Evolutionary conservation across 2,888 invertebrate genomes (phyloP).

Genomic region (Lasius platythorax): DNA sequence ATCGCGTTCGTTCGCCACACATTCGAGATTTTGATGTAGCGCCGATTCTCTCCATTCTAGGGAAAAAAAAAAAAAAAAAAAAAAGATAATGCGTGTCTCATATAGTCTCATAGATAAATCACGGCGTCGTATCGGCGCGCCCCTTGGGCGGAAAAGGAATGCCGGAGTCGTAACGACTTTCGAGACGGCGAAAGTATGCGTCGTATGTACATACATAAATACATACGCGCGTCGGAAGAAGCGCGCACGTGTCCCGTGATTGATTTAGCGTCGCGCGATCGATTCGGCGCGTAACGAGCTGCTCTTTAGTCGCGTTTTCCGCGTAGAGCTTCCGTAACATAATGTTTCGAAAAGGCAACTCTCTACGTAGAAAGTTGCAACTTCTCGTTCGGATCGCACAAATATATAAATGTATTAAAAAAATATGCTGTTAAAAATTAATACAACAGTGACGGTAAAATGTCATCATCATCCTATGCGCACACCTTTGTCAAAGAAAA

Average conservation of each 20-base stretch:
- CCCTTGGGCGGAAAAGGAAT: constrained; percentile 56
- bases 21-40: background rate
- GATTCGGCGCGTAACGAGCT: constrained; percentile 34
- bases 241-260: constrained; percentile 20
- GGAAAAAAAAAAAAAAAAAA: background rate
- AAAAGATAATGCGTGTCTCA: background rate
- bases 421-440: background rate
- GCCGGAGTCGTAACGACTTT: constrained; percentile 61
- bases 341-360: background rate
- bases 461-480: background rate
- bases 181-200: constrained; percentile 54
- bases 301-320: constrained; percentile 8
- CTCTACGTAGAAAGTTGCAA: background rate
- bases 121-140: constrained; percentile 29
- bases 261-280: constrained; percentile 52
- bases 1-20: background rate
- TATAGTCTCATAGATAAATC: constrained; percentile 25
- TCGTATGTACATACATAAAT: too few relatives aligned
- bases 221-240: constrained; percentile 36
- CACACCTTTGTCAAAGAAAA: background rate
- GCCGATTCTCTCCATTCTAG: background rate
- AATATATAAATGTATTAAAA: background rate
- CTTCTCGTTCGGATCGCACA: background rate
- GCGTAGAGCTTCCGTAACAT: background rate
- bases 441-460: background rate